These are phyloP conservation scores for Isotomurus palustris DNA, from an alignment of 2,888 invertebrate genomes.

Conservation along the genomic window DNA sequence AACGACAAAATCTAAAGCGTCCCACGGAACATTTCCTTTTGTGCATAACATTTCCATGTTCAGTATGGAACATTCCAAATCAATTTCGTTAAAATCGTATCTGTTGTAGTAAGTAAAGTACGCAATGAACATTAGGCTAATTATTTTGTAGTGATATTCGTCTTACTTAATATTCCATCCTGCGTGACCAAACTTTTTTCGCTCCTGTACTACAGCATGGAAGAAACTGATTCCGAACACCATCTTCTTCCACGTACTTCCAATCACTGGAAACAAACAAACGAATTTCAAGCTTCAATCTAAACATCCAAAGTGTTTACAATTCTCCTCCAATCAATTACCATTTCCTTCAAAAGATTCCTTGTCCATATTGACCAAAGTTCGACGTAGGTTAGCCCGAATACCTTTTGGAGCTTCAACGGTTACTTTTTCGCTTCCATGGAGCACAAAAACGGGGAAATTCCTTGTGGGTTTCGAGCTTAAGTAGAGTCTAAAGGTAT, in stretches of 20 bases:
- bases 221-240: slow-evolving; percentile 78
- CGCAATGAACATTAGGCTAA: not conserved
- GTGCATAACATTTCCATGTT: slow-evolving; percentile 39
- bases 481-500: slow-evolving; percentile 74
- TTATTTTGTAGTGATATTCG: not conserved
- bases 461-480: slow-evolving; percentile 82
- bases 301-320: no score
- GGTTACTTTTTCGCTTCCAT: slow-evolving; percentile 89
- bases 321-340: slow-evolving; percentile 50
- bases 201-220: slow-evolving; percentile 86
- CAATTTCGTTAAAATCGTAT: slow-evolving; percentile 90
- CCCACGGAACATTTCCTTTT: slow-evolving; percentile 69
- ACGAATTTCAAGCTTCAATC: no score
- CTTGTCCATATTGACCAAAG: slow-evolving; percentile 69
- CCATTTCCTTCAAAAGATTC: slow-evolving; percentile 77
- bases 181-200: slow-evolving; percentile 82
- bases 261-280: slow-evolving; percentile 28
- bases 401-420: slow-evolving; percentile 92
- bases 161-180: slow-evolving; percentile 87
- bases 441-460: slow-evolving; percentile 86
- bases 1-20: slow-evolving; percentile 81
- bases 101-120: no score
- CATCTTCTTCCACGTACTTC: slow-evolving; percentile 60
- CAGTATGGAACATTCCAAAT: slow-evolving; percentile 51
- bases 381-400: slow-evolving; percentile 79